phyloP scores from a whole-genome alignment of 1,140 invertebrate species.

The Bombus difficillimus region DNA sequence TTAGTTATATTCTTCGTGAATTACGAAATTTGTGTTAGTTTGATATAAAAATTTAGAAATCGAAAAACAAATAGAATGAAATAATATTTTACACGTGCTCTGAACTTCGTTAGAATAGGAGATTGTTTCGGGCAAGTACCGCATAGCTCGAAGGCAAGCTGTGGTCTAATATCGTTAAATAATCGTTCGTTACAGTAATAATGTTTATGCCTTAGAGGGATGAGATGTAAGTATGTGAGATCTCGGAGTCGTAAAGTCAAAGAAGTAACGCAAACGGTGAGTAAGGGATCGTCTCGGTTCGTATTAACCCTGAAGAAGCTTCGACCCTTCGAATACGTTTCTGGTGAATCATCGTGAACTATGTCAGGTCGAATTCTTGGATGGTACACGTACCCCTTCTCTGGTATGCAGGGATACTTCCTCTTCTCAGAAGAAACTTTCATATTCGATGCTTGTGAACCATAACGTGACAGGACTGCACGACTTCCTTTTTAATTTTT shows the following conservation, averaged over 20 bases:
- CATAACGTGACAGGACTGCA: background rate
- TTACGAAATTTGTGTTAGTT: too few species aligned
- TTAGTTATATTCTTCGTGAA: too few species aligned
- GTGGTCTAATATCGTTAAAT: background rate
- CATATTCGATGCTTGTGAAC: background rate
- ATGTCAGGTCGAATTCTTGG: constrained; percentile 56
- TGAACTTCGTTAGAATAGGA: background rate
- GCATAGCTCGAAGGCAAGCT: too few species aligned
- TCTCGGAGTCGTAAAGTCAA: constrained; percentile 28
- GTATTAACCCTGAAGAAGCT: constrained; percentile 19
- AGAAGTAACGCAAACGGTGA: background rate
- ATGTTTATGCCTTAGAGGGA: background rate
- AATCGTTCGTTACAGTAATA: constrained; percentile 7
- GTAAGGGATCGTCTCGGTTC: background rate
- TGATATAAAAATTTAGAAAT: too few species aligned
- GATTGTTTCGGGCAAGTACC: background rate
- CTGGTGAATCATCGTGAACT: constrained; percentile 69
- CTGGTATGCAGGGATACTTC: constrained; percentile 33
- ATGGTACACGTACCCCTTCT: constrained; percentile 28
- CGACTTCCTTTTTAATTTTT: background rate
- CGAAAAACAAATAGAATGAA: background rate
- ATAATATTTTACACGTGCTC: background rate
- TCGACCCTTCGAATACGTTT: constrained; percentile 61
- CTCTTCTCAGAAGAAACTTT: constrained; percentile 16
- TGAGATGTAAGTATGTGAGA: background rate